Conservation (phyloP, 2,888 invertebrate genomes). For the Eledona agricola region DNA sequence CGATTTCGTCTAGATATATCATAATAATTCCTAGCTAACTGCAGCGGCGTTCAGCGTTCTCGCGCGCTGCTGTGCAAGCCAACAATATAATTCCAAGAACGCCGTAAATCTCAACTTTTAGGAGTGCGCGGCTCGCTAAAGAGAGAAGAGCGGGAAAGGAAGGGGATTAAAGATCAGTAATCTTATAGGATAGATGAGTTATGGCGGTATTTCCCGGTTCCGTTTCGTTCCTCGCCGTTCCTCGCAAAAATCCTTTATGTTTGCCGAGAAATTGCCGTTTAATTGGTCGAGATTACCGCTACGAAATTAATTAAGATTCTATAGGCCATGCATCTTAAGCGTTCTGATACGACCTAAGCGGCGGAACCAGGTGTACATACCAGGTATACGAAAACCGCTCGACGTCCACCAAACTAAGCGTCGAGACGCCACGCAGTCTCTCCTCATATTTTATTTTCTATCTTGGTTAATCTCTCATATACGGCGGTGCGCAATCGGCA, state of each 20-base stretch:
- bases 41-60: conserved; percentile 56
- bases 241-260: conserved; percentile 63
- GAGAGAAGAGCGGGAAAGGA: conserved; percentile 66
- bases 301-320: conserved; percentile 64
- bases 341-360: too few relatives aligned
- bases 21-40: conserved; percentile 65
- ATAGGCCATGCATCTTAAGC: conserved; percentile 62
- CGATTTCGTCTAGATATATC: conserved; percentile 65
- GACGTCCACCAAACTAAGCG: conserved; percentile 46
- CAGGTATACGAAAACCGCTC: too few relatives aligned
- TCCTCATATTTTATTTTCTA: conserved; percentile 58
- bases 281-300: conserved; percentile 62
- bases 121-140: conserved; percentile 62
- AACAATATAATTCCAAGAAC: conserved; percentile 73
- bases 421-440: too few relatives aligned
- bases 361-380: conserved; percentile 44
- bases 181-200: conserved; percentile 76
- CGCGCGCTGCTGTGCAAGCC: conserved; percentile 62
- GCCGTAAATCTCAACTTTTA: conserved; percentile 79
- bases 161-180: conserved; percentile 81
- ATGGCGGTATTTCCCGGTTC: conserved; percentile 66
- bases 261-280: conserved; percentile 63
- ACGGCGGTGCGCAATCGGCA: conserved; percentile 56
- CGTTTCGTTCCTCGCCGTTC: conserved; percentile 55
- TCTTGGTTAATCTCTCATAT: conserved; percentile 59